Evolutionary conservation across 2,797 vertebrate species (phyloP).

Genomic region (Remorina albescens): DNA sequence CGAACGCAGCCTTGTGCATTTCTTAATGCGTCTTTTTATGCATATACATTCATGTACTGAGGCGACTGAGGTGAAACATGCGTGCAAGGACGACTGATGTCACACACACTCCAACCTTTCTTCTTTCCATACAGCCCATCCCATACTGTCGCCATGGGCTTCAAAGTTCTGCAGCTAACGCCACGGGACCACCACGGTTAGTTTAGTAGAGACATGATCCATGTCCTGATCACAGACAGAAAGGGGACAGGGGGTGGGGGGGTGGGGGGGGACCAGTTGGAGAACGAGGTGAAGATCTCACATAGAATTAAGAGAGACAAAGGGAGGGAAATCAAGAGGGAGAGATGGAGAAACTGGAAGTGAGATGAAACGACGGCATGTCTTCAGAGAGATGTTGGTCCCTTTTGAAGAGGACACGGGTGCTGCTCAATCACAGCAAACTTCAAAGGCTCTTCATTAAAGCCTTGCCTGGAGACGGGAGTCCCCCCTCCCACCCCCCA

Average conservation of each 20-base stretch:
- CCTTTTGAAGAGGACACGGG: slow-evolving; percentile 69
- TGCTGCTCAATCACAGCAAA: slow-evolving; percentile 71
- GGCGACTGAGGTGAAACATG: slow-evolving; percentile 4
- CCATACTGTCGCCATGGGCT: slow-evolving; percentile 31
- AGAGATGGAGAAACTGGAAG: slow-evolving; percentile 24
- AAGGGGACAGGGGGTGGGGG: neutral
- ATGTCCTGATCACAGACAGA: slow-evolving; percentile 72
- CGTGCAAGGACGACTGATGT: neutral
- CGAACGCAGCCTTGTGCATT: slow-evolving; percentile 22
- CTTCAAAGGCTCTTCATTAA: slow-evolving; percentile 82
- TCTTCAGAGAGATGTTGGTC: slow-evolving; percentile 52
- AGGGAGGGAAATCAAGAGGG: slow-evolving; percentile 46
- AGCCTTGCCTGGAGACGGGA: slow-evolving; percentile 68
- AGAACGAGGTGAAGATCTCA: slow-evolving; percentile 38
- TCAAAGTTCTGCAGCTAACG: slow-evolving; percentile 58
- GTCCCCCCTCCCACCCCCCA: slow-evolving; percentile 19
- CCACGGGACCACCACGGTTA: slow-evolving; percentile 66
- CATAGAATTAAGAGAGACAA: slow-evolving; percentile 50
- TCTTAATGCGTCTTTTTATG: slow-evolving; percentile 31
- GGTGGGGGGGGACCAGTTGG: slow-evolving; percentile 16
- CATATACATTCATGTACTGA: slow-evolving; percentile 20
- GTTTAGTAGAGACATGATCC: slow-evolving; percentile 71
- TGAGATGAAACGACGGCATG: slow-evolving; percentile 37
- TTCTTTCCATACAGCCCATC: slow-evolving; percentile 17
- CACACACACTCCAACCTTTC: slow-evolving; percentile 20